These are phyloP conservation scores for Troides aeacus DNA, from an alignment of 2,888 invertebrate species.

Conservation along the genomic window DNA sequence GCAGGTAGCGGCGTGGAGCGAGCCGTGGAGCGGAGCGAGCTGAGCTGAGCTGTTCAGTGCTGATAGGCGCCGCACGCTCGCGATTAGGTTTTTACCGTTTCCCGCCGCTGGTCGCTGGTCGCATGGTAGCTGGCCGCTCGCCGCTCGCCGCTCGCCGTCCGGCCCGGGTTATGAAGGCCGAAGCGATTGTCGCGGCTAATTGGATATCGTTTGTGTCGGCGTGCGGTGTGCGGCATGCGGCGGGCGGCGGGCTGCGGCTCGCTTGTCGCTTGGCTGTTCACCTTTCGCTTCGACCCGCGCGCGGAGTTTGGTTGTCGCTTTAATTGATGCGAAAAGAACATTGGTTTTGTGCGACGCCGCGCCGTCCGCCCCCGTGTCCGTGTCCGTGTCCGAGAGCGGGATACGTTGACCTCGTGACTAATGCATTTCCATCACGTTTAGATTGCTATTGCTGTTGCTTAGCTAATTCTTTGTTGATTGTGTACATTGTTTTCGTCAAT, in stretches of 20 bases:
- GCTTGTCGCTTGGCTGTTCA: constrained; percentile 57
- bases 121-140: too few relatives aligned
- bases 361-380: too few relatives aligned
- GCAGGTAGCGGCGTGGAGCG: too few relatives aligned
- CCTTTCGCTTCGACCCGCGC: constrained; percentile 50
- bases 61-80: constrained; percentile 40
- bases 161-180: constrained; percentile 62
- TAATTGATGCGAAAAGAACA: constrained; percentile 32
- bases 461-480: too few relatives aligned
- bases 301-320: constrained; percentile 37
- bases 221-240: too few relatives aligned
- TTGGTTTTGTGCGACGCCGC: constrained; percentile 5
- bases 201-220: constrained; percentile 42
- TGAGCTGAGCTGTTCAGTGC: too few relatives aligned
- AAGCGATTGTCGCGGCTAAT: constrained; percentile 63
- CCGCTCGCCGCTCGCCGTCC: constrained; percentile 37
- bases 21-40: constrained; percentile 33
- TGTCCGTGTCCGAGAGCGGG: background rate
- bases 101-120: constrained; percentile 37
- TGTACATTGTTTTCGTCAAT: too few relatives aligned
- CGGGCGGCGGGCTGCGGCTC: constrained; percentile 32
- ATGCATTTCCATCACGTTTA: background rate
- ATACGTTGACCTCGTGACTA: constrained; percentile 7
- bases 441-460: too few relatives aligned
- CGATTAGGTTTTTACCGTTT: constrained; percentile 50